Percentiles rank a stretch among this genome's conserved stretches.
Conservation (phyloP, 2,888 invertebrate genomes). For the Pterobdella sp. region DNA sequence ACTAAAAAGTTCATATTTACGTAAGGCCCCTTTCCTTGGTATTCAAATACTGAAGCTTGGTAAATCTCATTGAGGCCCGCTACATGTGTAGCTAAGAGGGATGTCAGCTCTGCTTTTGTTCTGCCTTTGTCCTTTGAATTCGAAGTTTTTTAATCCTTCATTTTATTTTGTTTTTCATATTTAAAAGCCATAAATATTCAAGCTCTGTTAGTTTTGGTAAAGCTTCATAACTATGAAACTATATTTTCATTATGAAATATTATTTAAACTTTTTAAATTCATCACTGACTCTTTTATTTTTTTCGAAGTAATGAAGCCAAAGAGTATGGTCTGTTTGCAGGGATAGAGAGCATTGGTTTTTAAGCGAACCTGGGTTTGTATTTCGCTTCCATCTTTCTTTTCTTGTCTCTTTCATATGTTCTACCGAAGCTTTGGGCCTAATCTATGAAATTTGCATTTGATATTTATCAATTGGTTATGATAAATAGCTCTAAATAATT, state of each 20-base stretch:
- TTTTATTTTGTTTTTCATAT: no score
- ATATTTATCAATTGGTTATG: conserved; percentile 38
- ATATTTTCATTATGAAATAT: no score
- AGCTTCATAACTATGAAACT: no score
- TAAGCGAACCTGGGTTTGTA: neutral
- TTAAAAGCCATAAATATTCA: no score
- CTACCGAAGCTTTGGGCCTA: neutral
- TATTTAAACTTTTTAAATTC: no score
- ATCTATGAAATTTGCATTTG: neutral
- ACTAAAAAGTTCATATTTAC: conserved; percentile 45
- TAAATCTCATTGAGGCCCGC: conserved; percentile 70
- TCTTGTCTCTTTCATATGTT: no score
- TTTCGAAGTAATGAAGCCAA: conserved; percentile 67
- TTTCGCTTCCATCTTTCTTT: no score
- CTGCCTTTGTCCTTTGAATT: conserved; percentile 53
- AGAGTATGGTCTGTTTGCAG: conserved; percentile 96
- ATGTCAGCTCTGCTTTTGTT: conserved; percentile 90
- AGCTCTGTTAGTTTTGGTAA: no score
- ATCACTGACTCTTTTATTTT: no score
- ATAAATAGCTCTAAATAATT: conserved; percentile 56
- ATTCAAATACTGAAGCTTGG: conserved; percentile 41
- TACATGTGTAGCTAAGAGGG: conserved; percentile 93
- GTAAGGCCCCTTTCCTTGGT: conserved; percentile 37
- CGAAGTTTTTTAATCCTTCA: no score
- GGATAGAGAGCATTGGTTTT: conserved; percentile 69